These are phyloP conservation scores for Lutjanus campechanus DNA, from an alignment of 2,797 vertebrate genomes.

Conservation along the genomic window DNA sequence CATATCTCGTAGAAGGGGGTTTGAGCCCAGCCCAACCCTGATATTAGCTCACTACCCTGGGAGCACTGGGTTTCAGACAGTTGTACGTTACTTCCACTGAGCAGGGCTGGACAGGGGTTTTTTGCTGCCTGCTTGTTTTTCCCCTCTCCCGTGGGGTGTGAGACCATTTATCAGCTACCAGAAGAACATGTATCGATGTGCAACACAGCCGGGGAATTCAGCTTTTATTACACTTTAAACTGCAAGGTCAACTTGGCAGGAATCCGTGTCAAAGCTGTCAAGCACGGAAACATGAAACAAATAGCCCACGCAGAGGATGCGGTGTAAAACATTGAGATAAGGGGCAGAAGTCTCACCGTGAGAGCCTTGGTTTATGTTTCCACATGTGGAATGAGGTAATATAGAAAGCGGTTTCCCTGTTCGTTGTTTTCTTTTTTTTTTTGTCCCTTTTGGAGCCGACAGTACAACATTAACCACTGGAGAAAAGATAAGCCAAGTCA, in stretches of 20 bases:
- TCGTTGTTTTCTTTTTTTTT: slow-evolving; percentile 23
- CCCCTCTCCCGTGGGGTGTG: slow-evolving; percentile 41
- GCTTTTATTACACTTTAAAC: slow-evolving; percentile 82
- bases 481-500: slow-evolving; percentile 22
- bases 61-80: slow-evolving; percentile 58
- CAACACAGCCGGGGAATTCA: slow-evolving; percentile 72
- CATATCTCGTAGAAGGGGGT: slow-evolving; percentile 49
- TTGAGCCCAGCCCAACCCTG: slow-evolving; percentile 44
- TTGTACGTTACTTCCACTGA: slow-evolving; percentile 70
- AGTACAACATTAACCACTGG: slow-evolving; percentile 21
- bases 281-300: slow-evolving; percentile 75
- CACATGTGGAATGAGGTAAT: slow-evolving; percentile 46
- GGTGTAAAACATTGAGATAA: slow-evolving; percentile 70
- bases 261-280: slow-evolving; percentile 80
- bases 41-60: slow-evolving; percentile 59
- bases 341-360: slow-evolving; percentile 36
- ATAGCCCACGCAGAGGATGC: slow-evolving; percentile 63
- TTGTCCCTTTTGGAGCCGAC: slow-evolving; percentile 19
- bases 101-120: slow-evolving; percentile 55
- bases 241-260: slow-evolving; percentile 80
- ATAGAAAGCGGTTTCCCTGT: slow-evolving; percentile 10
- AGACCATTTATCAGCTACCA: slow-evolving; percentile 75
- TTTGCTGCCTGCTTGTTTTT: slow-evolving; percentile 67
- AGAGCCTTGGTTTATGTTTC: slow-evolving; percentile 53
- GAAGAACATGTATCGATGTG: slow-evolving; percentile 76